Evolutionary conservation across 1,140 invertebrate genomes (phyloP), one percentile per base, ranked within the genome.

Genomic region (Ceratoteleas bidentatus): DNA sequence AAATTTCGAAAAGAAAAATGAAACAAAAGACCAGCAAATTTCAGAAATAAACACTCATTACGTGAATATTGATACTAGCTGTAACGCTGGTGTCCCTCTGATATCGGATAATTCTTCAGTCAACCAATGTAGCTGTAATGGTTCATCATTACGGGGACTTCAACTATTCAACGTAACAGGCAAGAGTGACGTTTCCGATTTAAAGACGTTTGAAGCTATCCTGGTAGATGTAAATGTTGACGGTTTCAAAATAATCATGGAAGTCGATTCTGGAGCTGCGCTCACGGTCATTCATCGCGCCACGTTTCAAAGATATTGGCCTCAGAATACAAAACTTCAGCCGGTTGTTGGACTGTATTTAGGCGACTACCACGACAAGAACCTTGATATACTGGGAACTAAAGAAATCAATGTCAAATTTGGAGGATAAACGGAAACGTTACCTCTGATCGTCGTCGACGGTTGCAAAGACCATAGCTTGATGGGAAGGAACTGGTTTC

Each of bases 201-300:
- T 32, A 9, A 32, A 49, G 11, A 13, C 47, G 11, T 45, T 47
- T 9, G 13, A 43, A 10, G 68, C 68, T 0, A 13, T 72, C 3
- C 34, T 62, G 5, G 34, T 62, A 1, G 10, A 52, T 8, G 38
- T 62, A 2, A n/a, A 10, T 16, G 34, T 73, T 15, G 50, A 73
- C 43, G 45, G n/a, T 3, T 0, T 34, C 43, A 38, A 3, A 0
- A 4, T 64, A 4, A 2, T 10, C 2, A 62, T 62, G 70, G 60
- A 74, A 54, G 58, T 74, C 0, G 70, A 74, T 9, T 74, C 70
- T 10, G 72, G 54, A n/a, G 72, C 60, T 13, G 52, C 52, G 2
- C 43, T 75, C 13, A 43, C 72, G 0, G 61, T 75, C 4, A 74
- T 74, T n/a, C 60, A 75, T 50, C 15, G 16, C 6, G 16, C 45